Evolutionary conservation across 2,797 vertebrate genomes (phyloP).

Genomic region (Sarcophilus harrisii): DNA sequence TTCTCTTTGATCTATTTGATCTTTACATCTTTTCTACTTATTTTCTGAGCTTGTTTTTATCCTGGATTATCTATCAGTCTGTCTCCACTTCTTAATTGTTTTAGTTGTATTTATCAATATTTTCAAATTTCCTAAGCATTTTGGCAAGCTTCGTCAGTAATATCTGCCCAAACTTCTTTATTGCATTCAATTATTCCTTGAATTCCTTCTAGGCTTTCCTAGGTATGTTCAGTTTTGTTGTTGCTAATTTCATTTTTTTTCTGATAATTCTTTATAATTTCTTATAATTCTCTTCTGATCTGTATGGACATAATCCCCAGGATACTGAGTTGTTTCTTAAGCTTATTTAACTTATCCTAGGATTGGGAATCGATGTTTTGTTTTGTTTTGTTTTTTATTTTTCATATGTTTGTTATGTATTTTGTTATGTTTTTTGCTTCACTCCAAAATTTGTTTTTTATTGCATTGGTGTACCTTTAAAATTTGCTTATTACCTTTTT

Average conservation of each 20-base stretch:
- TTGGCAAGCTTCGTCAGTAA: neutral
- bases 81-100: neutral
- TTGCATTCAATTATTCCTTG: neutral
- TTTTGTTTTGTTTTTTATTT: neutral
- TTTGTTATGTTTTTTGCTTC: neutral
- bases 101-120: neutral
- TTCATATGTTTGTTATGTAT: neutral
- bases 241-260: neutral
- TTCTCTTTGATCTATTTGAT: neutral
- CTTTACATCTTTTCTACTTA: neutral
- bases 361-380: neutral
- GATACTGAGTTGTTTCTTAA: neutral
- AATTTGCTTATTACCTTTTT: neutral
- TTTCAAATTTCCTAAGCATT: neutral
- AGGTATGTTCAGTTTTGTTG: neutral
- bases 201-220: neutral
- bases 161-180: neutral
- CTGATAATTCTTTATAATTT: neutral
- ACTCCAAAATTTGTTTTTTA: neutral
- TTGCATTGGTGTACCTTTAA: neutral
- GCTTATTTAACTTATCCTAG: neutral
- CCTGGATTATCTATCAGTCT: neutral
- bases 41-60: neutral
- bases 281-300: neutral
- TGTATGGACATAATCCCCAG: neutral